Evolutionary conservation across 2,888 invertebrate genomes (phyloP).

Genomic region (Odontocolon sp.): DNA sequence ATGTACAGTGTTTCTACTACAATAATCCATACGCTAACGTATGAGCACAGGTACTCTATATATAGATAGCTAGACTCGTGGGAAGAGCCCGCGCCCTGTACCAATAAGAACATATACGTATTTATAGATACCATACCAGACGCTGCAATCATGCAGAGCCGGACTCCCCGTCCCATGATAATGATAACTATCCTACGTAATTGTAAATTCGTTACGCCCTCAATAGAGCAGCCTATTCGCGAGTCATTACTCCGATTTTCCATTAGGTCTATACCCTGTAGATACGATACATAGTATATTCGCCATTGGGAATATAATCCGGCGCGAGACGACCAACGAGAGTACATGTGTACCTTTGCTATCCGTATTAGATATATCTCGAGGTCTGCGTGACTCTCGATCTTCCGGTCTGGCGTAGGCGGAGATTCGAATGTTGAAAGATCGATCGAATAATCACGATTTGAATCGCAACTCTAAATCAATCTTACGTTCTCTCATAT

Average conservation of each 20-base stretch:
- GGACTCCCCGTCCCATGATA: constrained; percentile 66
- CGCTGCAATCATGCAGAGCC: constrained; percentile 57
- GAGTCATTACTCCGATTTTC: constrained; percentile 76
- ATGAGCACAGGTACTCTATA: constrained; percentile 32
- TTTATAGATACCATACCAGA: constrained; percentile 56
- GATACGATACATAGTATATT: constrained; percentile 18
- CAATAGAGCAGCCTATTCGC: constrained; percentile 75
- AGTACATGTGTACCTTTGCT: constrained; percentile 15
- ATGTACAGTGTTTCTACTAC: constrained; percentile 11
- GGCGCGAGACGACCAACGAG: constrained; percentile 30
- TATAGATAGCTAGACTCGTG: constrained; percentile 66
- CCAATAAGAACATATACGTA: constrained; percentile 59
- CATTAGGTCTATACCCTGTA: constrained; percentile 44
- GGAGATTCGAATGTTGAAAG: constrained; percentile 29
- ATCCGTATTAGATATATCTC: constrained; percentile 12
- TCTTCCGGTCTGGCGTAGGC: constrained; percentile 47
- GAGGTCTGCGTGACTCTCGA: neutral
- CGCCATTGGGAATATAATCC: constrained; percentile 37
- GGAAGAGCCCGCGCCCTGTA: constrained; percentile 70
- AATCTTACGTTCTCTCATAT: constrained; percentile 28
- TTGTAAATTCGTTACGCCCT: constrained; percentile 78
- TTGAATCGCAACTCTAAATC: constrained; percentile 26
- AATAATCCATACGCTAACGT: constrained; percentile 36
- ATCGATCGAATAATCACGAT: constrained; percentile 51
- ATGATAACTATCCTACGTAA: constrained; percentile 78